phyloP scores from a whole-genome alignment of 2,888 invertebrate genomes.

The Ennomos erosarius region DNA sequence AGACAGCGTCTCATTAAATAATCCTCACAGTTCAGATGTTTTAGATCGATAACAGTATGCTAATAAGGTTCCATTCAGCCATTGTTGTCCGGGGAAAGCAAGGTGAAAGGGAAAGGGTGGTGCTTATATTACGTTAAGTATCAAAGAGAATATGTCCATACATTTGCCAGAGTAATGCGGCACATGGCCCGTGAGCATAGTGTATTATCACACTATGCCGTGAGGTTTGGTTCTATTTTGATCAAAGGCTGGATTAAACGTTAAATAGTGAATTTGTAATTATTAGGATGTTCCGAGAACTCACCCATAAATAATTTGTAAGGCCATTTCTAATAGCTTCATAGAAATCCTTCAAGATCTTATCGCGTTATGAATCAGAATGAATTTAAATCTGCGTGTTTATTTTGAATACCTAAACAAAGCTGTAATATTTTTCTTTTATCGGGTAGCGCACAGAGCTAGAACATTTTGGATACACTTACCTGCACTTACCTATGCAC shows the following conservation, averaged over 20 bases:
- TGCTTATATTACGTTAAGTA: constrained; percentile 25
- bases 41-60: constrained; percentile 38
- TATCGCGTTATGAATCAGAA: not conserved
- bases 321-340: constrained; percentile 12
- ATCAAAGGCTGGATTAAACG: no score
- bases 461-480: no score
- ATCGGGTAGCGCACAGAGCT: no score
- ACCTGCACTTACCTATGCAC: no score
- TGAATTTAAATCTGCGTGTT: no score
- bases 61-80: constrained; percentile 35
- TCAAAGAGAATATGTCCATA: not conserved
- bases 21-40: constrained; percentile 23
- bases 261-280: no score
- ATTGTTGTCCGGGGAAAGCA: constrained; percentile 40
- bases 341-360: constrained; percentile 3
- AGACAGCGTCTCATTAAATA: not conserved
- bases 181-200: no score
- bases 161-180: no score
- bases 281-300: constrained; percentile 7
- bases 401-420: no score
- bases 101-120: constrained; percentile 43
- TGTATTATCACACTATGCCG: no score
- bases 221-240: no score
- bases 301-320: constrained; percentile 14
- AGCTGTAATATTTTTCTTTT: no score